Base-by-base conservation (phyloP, 2,888 invertebrate species). In the Rhagophthalmus giganteus region DNA sequence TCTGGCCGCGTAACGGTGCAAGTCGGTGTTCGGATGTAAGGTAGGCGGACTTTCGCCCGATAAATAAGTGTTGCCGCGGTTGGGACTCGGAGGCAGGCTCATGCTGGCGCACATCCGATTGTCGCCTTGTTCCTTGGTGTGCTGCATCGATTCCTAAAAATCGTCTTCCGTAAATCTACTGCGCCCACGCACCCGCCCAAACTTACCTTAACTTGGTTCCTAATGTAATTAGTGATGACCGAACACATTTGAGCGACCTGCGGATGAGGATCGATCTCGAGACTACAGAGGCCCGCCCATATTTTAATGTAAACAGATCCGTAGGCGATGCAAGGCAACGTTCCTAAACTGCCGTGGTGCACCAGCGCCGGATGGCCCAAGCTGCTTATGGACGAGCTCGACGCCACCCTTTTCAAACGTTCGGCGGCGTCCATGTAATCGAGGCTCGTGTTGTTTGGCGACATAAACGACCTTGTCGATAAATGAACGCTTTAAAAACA, bases 191-290 rank as follows among this genome's bases (percentile, higher is more conserved):
- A n/a, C n/a, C n/a, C n/a, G n/a, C n/a, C n/a, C n/a, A n/a, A n/a
- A 27, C 54, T 68, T 66, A 87, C 88, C 59, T 71, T 71, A 11
- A 70, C 62, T 78, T 90, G 88, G 64, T 83, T 82, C 49, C 85
- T 81, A 60, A 96, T 86, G 67, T 90, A 81, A 57, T 83, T 83
- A 24, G 92, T 87, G 45, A 96, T 82, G 64, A 84, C 85, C 59
- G 81, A 81, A 3, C 94, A 90, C 80, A 93, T 85, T 47, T 80
- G 75, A 1, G 89, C 81, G 2, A 97, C 91, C 42, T 85, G 84
- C 1, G 91, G 91, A 73, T 88, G 86, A 1, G 98, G 96, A 80
- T 99, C 98, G 53, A 82, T 80, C 48, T 90, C 84, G 65, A 96
- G 81, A 50, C 82, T 78, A 54, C 84, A 78, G 59, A 98, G 78